Evolutionary conservation across 2,797 vertebrate genomes (phyloP).

Genomic region (Sebastes steindachneri): DNA sequence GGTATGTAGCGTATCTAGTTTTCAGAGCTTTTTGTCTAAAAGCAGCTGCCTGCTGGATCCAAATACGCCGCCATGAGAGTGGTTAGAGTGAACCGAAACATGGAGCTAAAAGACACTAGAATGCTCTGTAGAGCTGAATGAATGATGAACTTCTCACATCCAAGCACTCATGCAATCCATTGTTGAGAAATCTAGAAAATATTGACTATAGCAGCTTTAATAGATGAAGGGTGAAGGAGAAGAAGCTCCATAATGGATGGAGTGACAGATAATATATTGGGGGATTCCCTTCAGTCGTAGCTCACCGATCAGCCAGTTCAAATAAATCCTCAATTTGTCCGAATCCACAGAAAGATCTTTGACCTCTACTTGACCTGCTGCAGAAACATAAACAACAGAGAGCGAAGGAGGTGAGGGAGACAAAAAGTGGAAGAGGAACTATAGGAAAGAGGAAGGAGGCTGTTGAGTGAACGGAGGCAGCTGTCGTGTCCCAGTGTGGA

Average conservation of each 20-base stretch:
- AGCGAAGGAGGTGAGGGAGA: constrained; percentile 1
- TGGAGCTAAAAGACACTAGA: too few relatives aligned
- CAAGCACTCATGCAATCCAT: neutral
- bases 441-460: constrained; percentile 52
- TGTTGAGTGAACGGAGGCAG: constrained; percentile 45
- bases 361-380: neutral
- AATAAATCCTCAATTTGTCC: neutral
- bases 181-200: neutral
- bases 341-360: neutral
- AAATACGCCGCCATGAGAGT: too few relatives aligned
- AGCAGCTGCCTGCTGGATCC: too few relatives aligned
- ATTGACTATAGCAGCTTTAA: neutral
- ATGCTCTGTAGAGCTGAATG: too few relatives aligned
- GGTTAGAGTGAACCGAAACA: too few relatives aligned
- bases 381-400: constrained; percentile 3
- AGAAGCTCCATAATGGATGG: neutral
- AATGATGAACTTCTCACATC: neutral
- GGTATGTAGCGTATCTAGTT: too few relatives aligned
- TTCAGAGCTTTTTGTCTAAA: too few relatives aligned
- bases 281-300: neutral
- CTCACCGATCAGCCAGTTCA: neutral
- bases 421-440: constrained; percentile 61
- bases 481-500: constrained; percentile 53
- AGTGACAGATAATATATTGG: neutral
- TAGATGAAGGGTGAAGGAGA: neutral